Evolutionary conservation across 1,140 invertebrate genomes (phyloP).

Genomic region (Tetranychus urticae): DNA sequence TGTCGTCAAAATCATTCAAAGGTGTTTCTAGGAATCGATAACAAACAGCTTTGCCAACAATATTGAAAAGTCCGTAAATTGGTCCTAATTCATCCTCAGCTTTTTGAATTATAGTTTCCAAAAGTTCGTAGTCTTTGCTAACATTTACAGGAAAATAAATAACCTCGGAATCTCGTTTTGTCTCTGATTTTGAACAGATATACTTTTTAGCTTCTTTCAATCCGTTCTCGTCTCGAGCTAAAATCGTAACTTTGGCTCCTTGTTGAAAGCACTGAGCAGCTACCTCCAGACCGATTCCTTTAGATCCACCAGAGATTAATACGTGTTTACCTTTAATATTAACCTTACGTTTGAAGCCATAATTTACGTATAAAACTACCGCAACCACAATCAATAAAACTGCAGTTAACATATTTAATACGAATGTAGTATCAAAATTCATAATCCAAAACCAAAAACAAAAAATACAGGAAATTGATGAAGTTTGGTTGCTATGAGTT

Average conservation of each 20-base stretch:
- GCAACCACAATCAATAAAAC: no score
- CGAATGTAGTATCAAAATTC: no score
- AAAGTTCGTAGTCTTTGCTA: slow-evolving; percentile 1
- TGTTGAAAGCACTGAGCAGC: slow-evolving; percentile 44
- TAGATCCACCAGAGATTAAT: slow-evolving; percentile 70
- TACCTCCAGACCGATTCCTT: slow-evolving; percentile 69
- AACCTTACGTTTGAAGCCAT: neutral
- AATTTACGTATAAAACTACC: no score
- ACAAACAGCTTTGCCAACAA: slow-evolving; percentile 42
- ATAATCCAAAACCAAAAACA: no score
- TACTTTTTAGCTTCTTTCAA: slow-evolving; percentile 34
- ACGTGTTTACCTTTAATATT: slow-evolving; percentile 1
- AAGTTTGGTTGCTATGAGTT: no score
- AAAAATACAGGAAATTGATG: no score
- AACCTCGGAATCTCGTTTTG: slow-evolving; percentile 25
- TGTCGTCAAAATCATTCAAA: slow-evolving; percentile 30
- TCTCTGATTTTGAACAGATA: slow-evolving; percentile 20
- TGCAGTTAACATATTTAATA: no score
- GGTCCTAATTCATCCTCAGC: slow-evolving; percentile 40
- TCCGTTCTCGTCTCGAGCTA: slow-evolving; percentile 45
- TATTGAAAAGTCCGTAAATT: slow-evolving; percentile 70
- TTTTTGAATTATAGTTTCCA: slow-evolving; percentile 9
- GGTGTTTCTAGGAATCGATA: slow-evolving; percentile 57
- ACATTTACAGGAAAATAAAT: slow-evolving; percentile 25
- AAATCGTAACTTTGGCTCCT: slow-evolving; percentile 67